Conservation (phyloP, 2,113 vertebrate species). For the Sterrhoptilus dennistouni region DNA sequence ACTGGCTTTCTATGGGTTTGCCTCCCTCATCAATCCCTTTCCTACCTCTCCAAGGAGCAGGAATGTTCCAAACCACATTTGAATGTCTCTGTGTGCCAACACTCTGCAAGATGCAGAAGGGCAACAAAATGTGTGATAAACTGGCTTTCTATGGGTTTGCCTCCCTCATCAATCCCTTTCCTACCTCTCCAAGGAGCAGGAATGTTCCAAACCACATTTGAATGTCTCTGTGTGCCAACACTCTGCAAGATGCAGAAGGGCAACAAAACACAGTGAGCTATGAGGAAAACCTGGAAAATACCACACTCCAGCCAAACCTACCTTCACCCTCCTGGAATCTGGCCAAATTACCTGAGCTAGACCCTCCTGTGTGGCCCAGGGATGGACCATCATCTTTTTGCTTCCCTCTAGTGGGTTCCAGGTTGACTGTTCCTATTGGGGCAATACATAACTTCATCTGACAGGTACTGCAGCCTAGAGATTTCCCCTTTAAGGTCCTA, state of each 20-base stretch:
- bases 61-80: not conserved
- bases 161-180: not conserved
- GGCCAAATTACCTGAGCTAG: not conserved
- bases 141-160: not conserved
- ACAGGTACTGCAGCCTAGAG: slow-evolving; percentile 48
- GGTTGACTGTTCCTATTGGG: slow-evolving; percentile 24
- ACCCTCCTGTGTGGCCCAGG: not conserved
- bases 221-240: not conserved
- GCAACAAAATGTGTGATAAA: not conserved
- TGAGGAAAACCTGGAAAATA: not conserved
- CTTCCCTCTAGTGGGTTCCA: not conserved
- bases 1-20: not conserved
- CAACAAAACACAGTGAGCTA: not conserved
- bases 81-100: not conserved
- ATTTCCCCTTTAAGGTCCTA: slow-evolving; percentile 36
- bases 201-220: not conserved
- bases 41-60: not conserved
- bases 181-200: not conserved
- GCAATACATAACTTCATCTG: slow-evolving; percentile 51
- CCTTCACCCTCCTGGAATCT: not conserved
- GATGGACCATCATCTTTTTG: not conserved
- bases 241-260: not conserved
- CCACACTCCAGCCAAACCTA: not conserved
- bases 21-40: not conserved
- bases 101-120: not conserved